A percentile compares a stretch with the other conserved stretches of the same genome.
phyloP scores from a whole-genome alignment of 92 coral and sea anemone genomes.

The Paramuricea clavata region DNA sequence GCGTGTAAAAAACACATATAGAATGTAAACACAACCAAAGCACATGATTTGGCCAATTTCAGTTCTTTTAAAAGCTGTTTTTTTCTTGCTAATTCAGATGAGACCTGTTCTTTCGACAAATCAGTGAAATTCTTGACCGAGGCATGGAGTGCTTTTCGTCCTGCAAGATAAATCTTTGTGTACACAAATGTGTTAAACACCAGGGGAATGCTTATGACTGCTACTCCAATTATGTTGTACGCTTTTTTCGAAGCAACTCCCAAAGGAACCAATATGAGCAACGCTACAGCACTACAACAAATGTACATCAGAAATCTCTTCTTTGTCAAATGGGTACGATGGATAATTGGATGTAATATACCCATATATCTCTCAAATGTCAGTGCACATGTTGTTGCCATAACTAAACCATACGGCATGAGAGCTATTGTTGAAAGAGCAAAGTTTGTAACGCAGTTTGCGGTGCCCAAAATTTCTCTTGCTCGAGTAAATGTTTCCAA shows the following conservation, averaged over 20 bases:
- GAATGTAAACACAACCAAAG: not conserved
- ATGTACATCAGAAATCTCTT: not conserved
- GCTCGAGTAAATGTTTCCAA: not conserved
- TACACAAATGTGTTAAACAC: not conserved
- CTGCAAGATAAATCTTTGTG: not conserved
- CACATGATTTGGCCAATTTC: not conserved
- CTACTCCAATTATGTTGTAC: not conserved
- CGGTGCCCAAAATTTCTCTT: not conserved
- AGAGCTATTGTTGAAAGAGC: not conserved
- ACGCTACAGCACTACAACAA: not conserved
- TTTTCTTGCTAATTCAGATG: not conserved
- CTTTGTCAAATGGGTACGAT: constrained; percentile 12
- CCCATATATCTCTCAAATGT: constrained; percentile 6
- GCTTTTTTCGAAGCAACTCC: not conserved
- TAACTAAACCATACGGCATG: not conserved
- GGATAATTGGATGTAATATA: not conserved
- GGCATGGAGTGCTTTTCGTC: not conserved
- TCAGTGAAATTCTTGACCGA: not conserved
- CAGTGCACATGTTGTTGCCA: not conserved
- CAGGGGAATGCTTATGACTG: not conserved
- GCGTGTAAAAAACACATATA: not conserved
- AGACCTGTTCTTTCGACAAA: not conserved
- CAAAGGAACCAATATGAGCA: not conserved
- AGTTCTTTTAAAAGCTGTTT: not conserved
- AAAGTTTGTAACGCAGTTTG: not conserved